Evolutionary conservation across 2,888 invertebrate species (phyloP).

Genomic region (Erebia palarica): DNA sequence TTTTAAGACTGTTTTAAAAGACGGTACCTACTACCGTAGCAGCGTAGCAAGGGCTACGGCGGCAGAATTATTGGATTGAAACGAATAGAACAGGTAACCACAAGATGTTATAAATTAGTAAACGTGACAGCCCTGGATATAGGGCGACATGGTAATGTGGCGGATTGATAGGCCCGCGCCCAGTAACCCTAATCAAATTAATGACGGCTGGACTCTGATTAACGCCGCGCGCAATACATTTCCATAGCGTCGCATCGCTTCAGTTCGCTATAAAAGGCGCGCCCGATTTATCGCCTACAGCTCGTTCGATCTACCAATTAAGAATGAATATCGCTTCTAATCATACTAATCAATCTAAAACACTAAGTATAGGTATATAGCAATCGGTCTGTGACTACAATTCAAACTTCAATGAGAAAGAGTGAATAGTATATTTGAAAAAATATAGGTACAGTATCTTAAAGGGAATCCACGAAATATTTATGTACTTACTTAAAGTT

Average conservation of each 20-base stretch:
- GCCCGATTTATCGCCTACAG: conserved; percentile 73
- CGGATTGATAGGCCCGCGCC: conserved; percentile 80
- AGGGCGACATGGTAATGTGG: conserved; percentile 75
- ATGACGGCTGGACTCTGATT: conserved; percentile 80
- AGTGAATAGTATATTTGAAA: background rate
- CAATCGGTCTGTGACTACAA: background rate
- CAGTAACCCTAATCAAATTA: conserved; percentile 83
- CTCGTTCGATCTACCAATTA: conserved; percentile 36
- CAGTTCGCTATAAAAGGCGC: conserved; percentile 42
- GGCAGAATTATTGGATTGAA: too few species aligned
- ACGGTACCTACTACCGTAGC: background rate
- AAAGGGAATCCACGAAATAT: background rate
- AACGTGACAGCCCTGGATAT: conserved; percentile 50
- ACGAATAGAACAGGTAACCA: background rate
- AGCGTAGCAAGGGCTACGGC: too few species aligned
- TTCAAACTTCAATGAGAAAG: background rate
- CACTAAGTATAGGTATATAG: too few species aligned
- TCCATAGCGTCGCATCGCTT: conserved; percentile 55
- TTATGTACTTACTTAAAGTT: too few species aligned
- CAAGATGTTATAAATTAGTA: background rate
- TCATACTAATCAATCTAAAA: conserved; percentile 23
- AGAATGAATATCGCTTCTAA: conserved; percentile 26
- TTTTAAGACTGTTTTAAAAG: background rate
- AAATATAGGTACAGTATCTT: background rate
- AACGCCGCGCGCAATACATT: conserved; percentile 73